Base-by-base conservation (phyloP, 2,888 invertebrate species). In the Chrysotoxum bicinctum region DNA sequence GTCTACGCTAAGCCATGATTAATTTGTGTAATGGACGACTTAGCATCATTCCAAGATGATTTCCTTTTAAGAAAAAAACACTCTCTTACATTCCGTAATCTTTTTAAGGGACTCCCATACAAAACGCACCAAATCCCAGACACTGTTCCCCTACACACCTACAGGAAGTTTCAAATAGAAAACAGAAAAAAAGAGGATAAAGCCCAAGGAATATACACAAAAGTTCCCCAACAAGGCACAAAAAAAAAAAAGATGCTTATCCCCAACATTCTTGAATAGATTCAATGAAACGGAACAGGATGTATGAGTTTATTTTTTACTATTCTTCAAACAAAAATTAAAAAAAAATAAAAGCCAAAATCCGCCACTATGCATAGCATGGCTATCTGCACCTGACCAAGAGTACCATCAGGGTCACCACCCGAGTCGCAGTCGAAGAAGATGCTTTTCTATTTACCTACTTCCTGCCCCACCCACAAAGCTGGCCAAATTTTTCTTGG, bases 1-100 rank as follows among this genome's bases (percentile, higher is more conserved):
- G 72, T 76, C 84, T 76, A 45, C 66, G 58, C 68, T 79, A 58
- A 79, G 75, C 60, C 75, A 72, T 79, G 68, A 75, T 79, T 80
- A 84, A 84, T 84, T 79, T 84, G 84, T 76, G 70, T 84, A 84
- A 84, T 84, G 79, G 84, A 79, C 79, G 84, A 79, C 75, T 72
- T 60, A 72, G 48, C 75, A n/a, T 43, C 23, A n/a, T 43, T 14
- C 35, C 23, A 26, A 35, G 3, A 37, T 21, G 62, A 48, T 21
- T 69, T 40, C 74, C 43, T 74, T 26, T 7, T 23, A 23, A 50
- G 2, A 50, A 26, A 19, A 26, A 12, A 50, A 50, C 0, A 50
- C n/a, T 30, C n/a, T 52, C 54, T 75, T 48, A 70, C 64, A 56
- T 45, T 64, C 48, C 30, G 26, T 64, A 70, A 69, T 58, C 60